These are phyloP conservation scores for Calliopsis andreniformis DNA, from an alignment of 1,140 invertebrate genomes.

Conservation along the genomic window DNA sequence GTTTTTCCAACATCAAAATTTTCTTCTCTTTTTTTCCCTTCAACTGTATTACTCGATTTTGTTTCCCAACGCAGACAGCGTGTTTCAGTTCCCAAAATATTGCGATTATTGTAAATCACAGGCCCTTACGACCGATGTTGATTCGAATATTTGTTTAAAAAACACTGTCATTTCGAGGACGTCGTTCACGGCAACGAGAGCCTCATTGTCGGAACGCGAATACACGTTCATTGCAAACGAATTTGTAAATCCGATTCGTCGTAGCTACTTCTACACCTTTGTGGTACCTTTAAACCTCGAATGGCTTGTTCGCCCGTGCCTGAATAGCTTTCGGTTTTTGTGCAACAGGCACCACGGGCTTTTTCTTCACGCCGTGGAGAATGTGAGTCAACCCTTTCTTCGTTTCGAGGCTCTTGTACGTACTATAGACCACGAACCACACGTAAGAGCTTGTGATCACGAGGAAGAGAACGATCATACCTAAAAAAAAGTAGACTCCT, in stretches of 20 bases:
- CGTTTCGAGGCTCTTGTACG: slow-evolving; percentile 77
- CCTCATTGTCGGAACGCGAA: background rate
- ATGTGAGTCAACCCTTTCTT: slow-evolving; percentile 77
- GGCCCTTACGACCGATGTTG: background rate
- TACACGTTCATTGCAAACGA: background rate
- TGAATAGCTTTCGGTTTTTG: slow-evolving; percentile 41
- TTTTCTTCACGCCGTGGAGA: slow-evolving; percentile 69
- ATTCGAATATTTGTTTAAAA: slow-evolving; percentile 26
- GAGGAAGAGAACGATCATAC: slow-evolving; percentile 68
- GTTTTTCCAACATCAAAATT: slow-evolving; percentile 34
- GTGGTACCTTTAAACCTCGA: slow-evolving; percentile 52
- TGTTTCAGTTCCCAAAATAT: background rate
- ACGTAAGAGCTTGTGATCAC: slow-evolving; percentile 76
- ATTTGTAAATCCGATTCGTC: slow-evolving; percentile 21
- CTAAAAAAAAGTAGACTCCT: slow-evolving; percentile 57
- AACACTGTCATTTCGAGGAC: slow-evolving; percentile 20
- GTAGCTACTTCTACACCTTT: slow-evolving; percentile 17
- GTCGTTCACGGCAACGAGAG: background rate
- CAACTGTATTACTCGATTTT: background rate
- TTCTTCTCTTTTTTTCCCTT: background rate
- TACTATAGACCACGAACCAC: slow-evolving; percentile 81
- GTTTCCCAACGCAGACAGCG: background rate
- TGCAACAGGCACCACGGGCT: slow-evolving; percentile 27
- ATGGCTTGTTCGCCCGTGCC: slow-evolving; percentile 50
- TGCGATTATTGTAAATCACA: background rate